These are phyloP conservation scores for Abrostola triplasia DNA, from an alignment of 2,888 invertebrate species.

Conservation along the genomic window DNA sequence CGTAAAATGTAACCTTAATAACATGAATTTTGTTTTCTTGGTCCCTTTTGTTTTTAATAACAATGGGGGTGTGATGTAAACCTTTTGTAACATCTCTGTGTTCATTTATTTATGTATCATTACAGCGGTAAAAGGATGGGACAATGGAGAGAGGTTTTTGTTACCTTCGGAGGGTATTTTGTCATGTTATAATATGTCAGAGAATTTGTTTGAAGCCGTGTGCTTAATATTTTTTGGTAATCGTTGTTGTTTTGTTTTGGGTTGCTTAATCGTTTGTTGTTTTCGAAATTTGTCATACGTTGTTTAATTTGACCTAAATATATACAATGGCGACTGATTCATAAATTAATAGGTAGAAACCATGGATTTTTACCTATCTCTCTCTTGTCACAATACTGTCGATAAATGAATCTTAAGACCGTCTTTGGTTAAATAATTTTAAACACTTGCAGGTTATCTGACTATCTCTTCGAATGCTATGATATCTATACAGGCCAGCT, in stretches of 20 bases:
- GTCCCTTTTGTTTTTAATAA: constrained; percentile 48
- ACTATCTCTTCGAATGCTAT: too few species aligned
- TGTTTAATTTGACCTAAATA: too few species aligned
- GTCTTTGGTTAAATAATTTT: too few species aligned
- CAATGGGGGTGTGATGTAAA: constrained; percentile 52
- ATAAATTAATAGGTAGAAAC: too few species aligned
- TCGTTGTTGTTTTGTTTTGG: constrained; percentile 13
- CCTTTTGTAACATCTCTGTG: constrained; percentile 35
- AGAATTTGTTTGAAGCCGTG: constrained; percentile 17
- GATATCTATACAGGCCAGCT: neutral
- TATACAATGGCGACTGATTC: too few species aligned
- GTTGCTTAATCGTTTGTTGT: constrained; percentile 6
- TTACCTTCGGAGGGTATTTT: constrained; percentile 34
- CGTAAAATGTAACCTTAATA: constrained; percentile 50
- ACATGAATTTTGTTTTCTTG: constrained; percentile 32
- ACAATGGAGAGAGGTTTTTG: constrained; percentile 40
- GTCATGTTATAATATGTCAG: constrained; percentile 44
- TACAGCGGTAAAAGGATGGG: constrained; percentile 33
- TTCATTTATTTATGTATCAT: constrained; percentile 46
- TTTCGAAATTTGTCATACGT: constrained; percentile 18
- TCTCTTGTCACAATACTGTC: too few species aligned
- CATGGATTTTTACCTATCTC: too few species aligned
- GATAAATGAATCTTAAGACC: too few species aligned
- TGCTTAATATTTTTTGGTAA: constrained; percentile 18
- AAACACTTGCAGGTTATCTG: too few species aligned